Evolutionary conservation across 1,140 invertebrate genomes (phyloP), one percentile per base, ranked within the genome.

Genomic region (Sycophila sp.): DNA sequence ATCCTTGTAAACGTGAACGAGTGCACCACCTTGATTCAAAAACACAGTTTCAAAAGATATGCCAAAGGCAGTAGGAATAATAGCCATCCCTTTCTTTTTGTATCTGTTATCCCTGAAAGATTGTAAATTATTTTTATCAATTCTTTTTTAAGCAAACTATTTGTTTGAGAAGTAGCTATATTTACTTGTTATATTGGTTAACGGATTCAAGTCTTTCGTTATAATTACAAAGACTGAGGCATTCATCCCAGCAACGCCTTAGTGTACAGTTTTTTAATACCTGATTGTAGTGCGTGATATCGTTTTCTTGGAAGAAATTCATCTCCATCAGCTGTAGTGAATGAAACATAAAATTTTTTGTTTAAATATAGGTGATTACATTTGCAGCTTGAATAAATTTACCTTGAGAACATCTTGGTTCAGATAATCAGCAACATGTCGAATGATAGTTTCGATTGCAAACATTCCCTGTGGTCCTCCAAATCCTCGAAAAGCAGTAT

Each of bases 401-500:
- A 94, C 76, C 85, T 92, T 71, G 42, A 79, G 80, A 6, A 87
- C 76, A 78, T 91, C 89, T 51, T 90, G 89, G 0, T 88, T 86
- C 11, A 95, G 81, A 74, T 89, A 89, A 58, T 89, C 87, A 3
- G 95, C 94, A 24, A 96, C 87, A 73, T 94, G 89, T 59, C 91
- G 85, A 26, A 95, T 88, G 42, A 95, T 91, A 72, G 88, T 90
- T 85, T 97, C 95, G 0, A 88, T 90, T 1, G 90, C 88, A 78
- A 94, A 92, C 94, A 96, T 96, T 34, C 92, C 94, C 84, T 96
- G 95, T 0, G 95, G 95, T 0, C 91, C 94, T 11, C 95, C 94
- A 80, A 96, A 96, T 15, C 94, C 95, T 69, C 95, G 85, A 78
- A 96, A 97, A 2, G 95, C 95, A 0, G 95, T 97, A 77, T 96